phyloP scores from a whole-genome alignment of 2,888 invertebrate genomes.

The Netelia inedita region DNA sequence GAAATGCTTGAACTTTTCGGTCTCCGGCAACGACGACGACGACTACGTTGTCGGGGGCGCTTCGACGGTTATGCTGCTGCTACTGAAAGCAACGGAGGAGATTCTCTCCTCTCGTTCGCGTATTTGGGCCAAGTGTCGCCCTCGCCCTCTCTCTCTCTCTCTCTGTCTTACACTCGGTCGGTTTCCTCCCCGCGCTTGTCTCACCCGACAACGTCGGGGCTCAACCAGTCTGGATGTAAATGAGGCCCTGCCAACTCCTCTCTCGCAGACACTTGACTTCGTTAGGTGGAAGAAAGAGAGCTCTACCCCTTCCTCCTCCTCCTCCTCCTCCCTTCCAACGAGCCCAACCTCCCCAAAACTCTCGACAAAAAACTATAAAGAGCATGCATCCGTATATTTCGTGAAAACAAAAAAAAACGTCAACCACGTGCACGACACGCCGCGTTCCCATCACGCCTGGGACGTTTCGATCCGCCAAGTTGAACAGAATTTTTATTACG shows the following conservation, averaged over 20 bases:
- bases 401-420: background rate
- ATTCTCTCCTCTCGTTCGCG: constrained; percentile 70
- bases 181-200: constrained; percentile 34
- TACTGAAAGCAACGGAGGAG: constrained; percentile 60
- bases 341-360: constrained; percentile 6
- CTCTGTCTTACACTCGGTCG: constrained; percentile 51
- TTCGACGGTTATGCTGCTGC: constrained; percentile 44
- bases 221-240: constrained; percentile 78
- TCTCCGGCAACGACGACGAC: constrained; percentile 65
- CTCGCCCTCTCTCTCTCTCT: constrained; percentile 59
- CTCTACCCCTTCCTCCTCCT: background rate
- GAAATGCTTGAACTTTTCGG: constrained; percentile 73
- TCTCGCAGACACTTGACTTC: constrained; percentile 76
- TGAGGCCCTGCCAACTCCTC: constrained; percentile 76
- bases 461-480: background rate
- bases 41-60: constrained; percentile 53
- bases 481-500: background rate
- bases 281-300: constrained; percentile 70
- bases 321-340: background rate
- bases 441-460: background rate
- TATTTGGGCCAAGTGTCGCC: constrained; percentile 80
- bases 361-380: constrained; percentile 60
- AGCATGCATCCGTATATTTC: constrained; percentile 62
- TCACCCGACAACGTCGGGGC: constrained; percentile 45
- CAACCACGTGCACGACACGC: background rate